Evolutionary conservation across 2,113 vertebrate species (phyloP), one percentile per base, ranked within the genome.

Genomic region (Zosterops pallidus): DNA sequence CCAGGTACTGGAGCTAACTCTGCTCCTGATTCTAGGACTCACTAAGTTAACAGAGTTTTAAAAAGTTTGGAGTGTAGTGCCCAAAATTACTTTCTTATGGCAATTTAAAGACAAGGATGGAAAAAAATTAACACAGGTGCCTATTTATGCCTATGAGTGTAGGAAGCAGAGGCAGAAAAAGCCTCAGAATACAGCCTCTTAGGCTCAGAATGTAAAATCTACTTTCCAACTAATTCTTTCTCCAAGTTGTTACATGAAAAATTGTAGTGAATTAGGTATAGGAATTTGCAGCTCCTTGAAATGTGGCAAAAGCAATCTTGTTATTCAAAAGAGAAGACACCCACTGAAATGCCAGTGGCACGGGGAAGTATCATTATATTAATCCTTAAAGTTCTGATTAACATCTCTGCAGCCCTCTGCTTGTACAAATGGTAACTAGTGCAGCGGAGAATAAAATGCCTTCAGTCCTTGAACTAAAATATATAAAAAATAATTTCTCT

Each of bases 71-170:
- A 69, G 23, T 60, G n/a, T n/a, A 50, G 23, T 60, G 42, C 80
- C 64, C 74, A 84, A 89, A 94, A 97, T 89, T 57, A 67, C 69
- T 94, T 95, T 95, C 64, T 92, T 44, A 70, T 11, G 11, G 39
- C 17, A 79, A 44, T 89, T 92, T 94, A 83, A 82, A 86, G 52
- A 79, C 49, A 86, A 71, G 31, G 67, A 35, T 86, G 55, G 77
- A 62, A 56, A 83, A 75, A 89, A 92, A 94, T 52, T 88, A 94
- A 47, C 63, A 65, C 46, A 81, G 67, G 62, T 92, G 39, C 52
- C 57, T 95, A 47, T 92, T 94, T 77, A 68, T 77, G 46, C 69
- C 80, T 78, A 6, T 88, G 46, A 89, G 7, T 49, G 3, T 74
- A 62, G 57, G 72, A 85, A 90, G 47, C 22, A 78, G 55, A 78